Evolutionary conservation across 2,113 vertebrate species (phyloP).

Genomic region (Spilogale gracilis): DNA sequence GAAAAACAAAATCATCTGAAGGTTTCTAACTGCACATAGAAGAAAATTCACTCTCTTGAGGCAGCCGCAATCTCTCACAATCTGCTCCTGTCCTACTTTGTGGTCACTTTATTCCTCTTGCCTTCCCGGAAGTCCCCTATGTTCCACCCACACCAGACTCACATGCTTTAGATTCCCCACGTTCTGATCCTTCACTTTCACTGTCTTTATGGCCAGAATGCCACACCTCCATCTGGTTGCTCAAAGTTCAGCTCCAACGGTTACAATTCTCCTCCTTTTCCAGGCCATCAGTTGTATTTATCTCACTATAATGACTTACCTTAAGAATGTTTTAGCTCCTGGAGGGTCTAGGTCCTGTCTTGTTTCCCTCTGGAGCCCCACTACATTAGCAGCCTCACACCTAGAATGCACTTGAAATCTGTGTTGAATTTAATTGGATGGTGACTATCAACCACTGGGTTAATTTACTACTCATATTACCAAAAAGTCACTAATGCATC

Average conservation of each 20-base stretch:
- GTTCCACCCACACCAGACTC: too few relatives aligned
- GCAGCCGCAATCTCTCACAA: too few relatives aligned
- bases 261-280: background rate
- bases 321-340: background rate
- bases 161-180: background rate
- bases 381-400: background rate
- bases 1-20: background rate
- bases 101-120: background rate
- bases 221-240: rapidly evolving
- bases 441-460: background rate
- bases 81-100: background rate
- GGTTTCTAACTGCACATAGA: background rate
- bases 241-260: background rate
- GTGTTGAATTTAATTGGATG: background rate
- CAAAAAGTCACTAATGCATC: slow-evolving; percentile 42
- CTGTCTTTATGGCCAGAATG: background rate
- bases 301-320: background rate
- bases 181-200: background rate
- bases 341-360: background rate
- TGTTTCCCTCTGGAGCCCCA: background rate
- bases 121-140: background rate
- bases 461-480: background rate
- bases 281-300: background rate
- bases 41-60: background rate
- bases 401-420: background rate